A percentile compares a stretch with the other conserved stretches of the same genome.
Conservation (phyloP, 2,797 vertebrate genomes). For the Heliangelus exortis region DNA sequence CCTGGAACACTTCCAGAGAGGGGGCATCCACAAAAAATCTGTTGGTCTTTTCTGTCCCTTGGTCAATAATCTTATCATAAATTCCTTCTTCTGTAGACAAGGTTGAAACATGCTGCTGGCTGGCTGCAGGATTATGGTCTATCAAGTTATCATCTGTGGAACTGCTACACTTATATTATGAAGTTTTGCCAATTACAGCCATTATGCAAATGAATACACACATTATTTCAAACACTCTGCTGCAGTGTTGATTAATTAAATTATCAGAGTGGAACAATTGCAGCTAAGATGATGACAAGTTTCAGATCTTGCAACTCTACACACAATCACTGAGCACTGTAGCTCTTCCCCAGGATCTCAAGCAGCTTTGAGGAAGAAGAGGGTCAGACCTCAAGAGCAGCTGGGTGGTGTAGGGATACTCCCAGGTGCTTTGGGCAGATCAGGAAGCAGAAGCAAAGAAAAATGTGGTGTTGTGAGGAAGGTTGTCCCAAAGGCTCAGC, state of each 20-base stretch:
- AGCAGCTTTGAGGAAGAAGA: background rate
- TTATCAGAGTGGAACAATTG: constrained; percentile 69
- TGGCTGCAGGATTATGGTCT: constrained; percentile 10
- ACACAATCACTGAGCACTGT: background rate
- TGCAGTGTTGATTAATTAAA: constrained; percentile 69
- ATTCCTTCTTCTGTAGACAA: constrained; percentile 6
- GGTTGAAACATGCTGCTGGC: constrained; percentile 22
- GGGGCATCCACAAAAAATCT: background rate
- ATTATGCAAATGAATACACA: constrained; percentile 69
- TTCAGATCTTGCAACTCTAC: constrained; percentile 26
- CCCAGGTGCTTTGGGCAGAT: background rate
- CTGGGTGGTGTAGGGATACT: background rate
- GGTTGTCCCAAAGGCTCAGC: background rate
- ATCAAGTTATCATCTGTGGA: constrained; percentile 21
- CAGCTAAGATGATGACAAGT: constrained; percentile 48
- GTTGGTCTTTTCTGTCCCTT: background rate
- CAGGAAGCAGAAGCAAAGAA: background rate
- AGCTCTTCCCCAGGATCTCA: background rate
- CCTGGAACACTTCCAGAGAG: too few species aligned
- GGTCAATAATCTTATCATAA: constrained; percentile 32
- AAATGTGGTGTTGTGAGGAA: background rate
- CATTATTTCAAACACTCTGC: constrained; percentile 71
- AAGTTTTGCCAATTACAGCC: constrained; percentile 66
- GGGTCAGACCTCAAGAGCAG: background rate
- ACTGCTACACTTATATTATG: constrained; percentile 36